Conservation (phyloP, 2,113 vertebrate genomes). For the Oxyura jamaicensis region DNA sequence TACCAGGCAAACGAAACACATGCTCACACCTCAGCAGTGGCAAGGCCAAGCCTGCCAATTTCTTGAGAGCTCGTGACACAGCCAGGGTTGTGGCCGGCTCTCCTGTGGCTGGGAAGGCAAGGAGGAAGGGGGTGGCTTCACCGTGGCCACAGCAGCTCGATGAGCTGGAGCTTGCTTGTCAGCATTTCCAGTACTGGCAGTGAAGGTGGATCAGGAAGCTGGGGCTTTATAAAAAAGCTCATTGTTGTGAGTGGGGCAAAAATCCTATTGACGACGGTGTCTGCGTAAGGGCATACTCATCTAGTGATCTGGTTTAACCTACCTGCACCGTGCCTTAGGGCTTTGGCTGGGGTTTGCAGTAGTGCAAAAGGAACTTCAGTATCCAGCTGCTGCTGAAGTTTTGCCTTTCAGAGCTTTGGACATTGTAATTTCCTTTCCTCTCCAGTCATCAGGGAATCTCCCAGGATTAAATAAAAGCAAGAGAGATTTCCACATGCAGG, state of each 20-base stretch:
- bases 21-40: rapidly evolving
- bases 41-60: rapidly evolving
- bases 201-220: background rate
- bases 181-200: rapidly evolving
- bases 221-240: background rate
- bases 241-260: background rate
- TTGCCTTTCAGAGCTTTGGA: background rate
- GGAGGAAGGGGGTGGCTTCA: background rate
- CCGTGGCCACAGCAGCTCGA: background rate
- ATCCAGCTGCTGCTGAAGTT: background rate
- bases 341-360: background rate
- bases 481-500: background rate
- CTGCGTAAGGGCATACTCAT: background rate
- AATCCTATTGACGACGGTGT: background rate
- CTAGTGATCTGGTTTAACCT: background rate
- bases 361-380: background rate
- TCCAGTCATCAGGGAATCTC: background rate
- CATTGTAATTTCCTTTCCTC: background rate
- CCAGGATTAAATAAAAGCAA: background rate
- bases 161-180: rapidly evolving
- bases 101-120: background rate
- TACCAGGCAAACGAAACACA: rapidly evolving
- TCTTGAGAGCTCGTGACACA: background rate
- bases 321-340: background rate
- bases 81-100: background rate